Evolutionary conservation across 64 coral and sea anemone genomes (phyloP).

Genomic region (Porites australiensis): DNA sequence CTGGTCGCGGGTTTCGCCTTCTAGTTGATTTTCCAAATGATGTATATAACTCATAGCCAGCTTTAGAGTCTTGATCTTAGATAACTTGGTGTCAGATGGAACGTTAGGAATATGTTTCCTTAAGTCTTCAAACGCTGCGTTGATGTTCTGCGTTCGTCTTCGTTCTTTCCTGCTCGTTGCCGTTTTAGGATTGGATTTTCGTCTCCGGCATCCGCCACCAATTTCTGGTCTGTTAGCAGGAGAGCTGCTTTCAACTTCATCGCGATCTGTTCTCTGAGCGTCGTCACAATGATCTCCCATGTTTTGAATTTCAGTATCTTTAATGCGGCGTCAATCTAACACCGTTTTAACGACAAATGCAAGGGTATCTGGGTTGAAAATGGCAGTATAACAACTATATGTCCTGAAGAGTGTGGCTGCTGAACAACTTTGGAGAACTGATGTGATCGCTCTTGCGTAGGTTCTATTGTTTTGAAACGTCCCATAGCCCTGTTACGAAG

Average conservation of each 20-base stretch:
- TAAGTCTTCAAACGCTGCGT: slow-evolving; percentile 94
- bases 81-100: slow-evolving; percentile 95
- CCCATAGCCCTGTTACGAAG: neutral
- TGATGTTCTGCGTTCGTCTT: slow-evolving; percentile 90
- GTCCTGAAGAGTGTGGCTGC: neutral
- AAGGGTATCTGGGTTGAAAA: neutral
- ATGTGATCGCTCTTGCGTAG: neutral
- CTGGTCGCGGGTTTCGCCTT: slow-evolving; percentile 52
- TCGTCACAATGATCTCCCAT: slow-evolving; percentile 1
- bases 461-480: slow-evolving; percentile 48
- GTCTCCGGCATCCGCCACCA: slow-evolving; percentile 50
- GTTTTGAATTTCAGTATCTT: neutral
- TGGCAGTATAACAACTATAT: neutral
- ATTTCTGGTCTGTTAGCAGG: neutral
- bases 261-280: neutral
- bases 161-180: slow-evolving; percentile 93
- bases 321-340: neutral
- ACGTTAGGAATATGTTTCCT: slow-evolving; percentile 96
- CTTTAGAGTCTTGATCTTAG: slow-evolving; percentile 97
- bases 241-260: slow-evolving; percentile 34
- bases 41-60: slow-evolving; percentile 98
- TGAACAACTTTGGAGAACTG: neutral
- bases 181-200: slow-evolving; percentile 77
- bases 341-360: neutral
- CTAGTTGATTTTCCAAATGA: slow-evolving; percentile 85